Evolutionary conservation across 2,888 invertebrate species (phyloP), one percentile per base, ranked within the genome.

Genomic region (Eumerus sabulonum): DNA sequence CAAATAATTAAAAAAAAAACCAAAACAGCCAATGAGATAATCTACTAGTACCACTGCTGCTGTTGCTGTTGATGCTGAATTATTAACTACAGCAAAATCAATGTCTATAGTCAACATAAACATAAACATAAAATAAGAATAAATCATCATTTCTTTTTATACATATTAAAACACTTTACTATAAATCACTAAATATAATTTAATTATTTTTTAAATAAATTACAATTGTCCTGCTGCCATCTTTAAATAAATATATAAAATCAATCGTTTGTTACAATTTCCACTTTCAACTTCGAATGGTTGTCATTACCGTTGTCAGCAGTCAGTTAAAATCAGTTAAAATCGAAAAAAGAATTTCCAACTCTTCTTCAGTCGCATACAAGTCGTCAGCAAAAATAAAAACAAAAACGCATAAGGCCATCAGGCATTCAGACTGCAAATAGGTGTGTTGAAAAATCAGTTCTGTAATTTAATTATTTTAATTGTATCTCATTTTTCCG

Each of bases 1-100:
- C 27, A 27, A 27, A 27, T 27, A n/a, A n/a, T 27, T 2, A 27
- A 27, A 27, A 27, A 27, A 27, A 27, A 27, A 27, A 27, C 27
- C 85, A 85, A 84, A 87, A 87, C 87, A 87, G 86, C 86, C 87
- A 86, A 85, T 87, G 87, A 87, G 84, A 84, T 87, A 87, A 86
- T 86, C 84, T 87, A 87, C 87, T 86, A 85, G 87, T 85, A 85
- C 86, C 84, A 86, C 86, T 84, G 86, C 87, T 87, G 88, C 86
- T 87, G 85, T 85, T 86, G 84, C 84, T 85, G 85, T 82, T 84
- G 86, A 83, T 79, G 81, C 76, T 82, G 83, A 81, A 62, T 48
- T 60, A n/a, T 70, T 63, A 59, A 70, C 64, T 48, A 64, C 19
- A 63, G 7, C 50, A 56, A 50, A 68, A 42, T 66, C 66, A 77